These are phyloP conservation scores for Cryptocephalus primarius DNA, from an alignment of 2,888 invertebrate species.

Conservation along the genomic window DNA sequence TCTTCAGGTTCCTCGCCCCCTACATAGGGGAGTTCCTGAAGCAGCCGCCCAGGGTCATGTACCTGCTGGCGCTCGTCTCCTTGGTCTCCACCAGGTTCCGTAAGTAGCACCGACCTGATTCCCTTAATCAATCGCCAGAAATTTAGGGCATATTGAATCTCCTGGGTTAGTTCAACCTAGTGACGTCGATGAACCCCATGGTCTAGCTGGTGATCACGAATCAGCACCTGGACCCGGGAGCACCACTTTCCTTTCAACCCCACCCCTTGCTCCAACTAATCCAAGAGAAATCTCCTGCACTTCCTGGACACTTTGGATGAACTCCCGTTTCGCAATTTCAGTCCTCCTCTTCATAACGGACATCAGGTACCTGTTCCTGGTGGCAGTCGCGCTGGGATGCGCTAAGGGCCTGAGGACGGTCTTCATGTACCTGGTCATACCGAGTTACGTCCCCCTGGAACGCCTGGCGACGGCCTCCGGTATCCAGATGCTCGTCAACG, in stretches of 20 bases:
- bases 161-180: too few species aligned
- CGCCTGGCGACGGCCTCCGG: conserved; percentile 56
- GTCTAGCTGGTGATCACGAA: too few species aligned
- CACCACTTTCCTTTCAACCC: too few species aligned
- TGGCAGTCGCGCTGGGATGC: conserved; percentile 50
- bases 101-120: conserved; percentile 43
- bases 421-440: conserved; percentile 57
- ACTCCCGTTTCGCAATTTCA: conserved; percentile 1
- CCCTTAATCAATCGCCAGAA: too few species aligned
- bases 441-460: conserved; percentile 56
- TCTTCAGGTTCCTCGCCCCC: conserved; percentile 52
- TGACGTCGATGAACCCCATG: too few species aligned
- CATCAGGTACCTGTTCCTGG: conserved; percentile 17
- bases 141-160: too few species aligned
- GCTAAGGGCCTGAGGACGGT: conserved; percentile 61
- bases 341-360: conserved; percentile 2
- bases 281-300: too few species aligned
- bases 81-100: conserved; percentile 50
- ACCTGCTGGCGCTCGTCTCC: conserved; percentile 47
- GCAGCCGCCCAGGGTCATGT: conserved; percentile 52
- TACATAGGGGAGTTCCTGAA: conserved; percentile 54
- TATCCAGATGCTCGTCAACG: conserved; percentile 59
- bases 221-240: too few species aligned
- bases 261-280: too few species aligned
- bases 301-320: background rate